phyloP scores from a whole-genome alignment of 2,113 vertebrate genomes.

The Vireo altiloquus region DNA sequence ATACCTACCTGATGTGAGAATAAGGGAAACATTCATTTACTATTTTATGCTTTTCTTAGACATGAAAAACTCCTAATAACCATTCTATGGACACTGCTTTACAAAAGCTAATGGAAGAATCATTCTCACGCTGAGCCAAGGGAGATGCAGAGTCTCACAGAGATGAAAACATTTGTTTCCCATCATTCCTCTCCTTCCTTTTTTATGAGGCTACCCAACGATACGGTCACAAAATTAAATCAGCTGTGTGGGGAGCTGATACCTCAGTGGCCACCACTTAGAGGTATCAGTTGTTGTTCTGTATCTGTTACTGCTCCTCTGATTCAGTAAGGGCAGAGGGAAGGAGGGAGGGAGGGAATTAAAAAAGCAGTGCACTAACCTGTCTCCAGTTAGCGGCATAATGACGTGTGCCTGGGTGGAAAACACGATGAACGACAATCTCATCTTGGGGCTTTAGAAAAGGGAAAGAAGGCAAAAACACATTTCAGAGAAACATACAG shows the following conservation, averaged over 20 bases:
- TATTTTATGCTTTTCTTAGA: not conserved
- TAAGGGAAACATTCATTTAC: not conserved
- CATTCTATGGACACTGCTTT: not conserved
- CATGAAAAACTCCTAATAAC: not conserved
- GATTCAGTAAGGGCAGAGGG: not conserved
- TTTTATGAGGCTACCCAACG: not conserved
- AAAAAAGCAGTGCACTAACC: slow-evolving; percentile 74
- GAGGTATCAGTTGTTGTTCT: not conserved
- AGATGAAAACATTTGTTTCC: not conserved
- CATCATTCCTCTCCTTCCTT: not conserved
- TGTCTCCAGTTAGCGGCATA: slow-evolving; percentile 90
- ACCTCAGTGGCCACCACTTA: not conserved
- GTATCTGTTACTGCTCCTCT: not conserved
- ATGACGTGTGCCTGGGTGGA: slow-evolving; percentile 80
- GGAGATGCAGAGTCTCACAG: not conserved
- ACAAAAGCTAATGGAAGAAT: not conserved
- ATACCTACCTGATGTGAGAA: not conserved
- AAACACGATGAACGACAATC: slow-evolving; percentile 93
- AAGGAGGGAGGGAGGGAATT: not conserved
- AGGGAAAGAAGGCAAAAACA: not conserved
- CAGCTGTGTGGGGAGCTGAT: not conserved
- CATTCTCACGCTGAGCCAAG: not conserved
- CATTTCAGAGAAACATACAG: not conserved
- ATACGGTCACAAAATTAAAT: not conserved
- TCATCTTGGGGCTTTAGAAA: slow-evolving; percentile 84